phyloP scores from a whole-genome alignment of 2,113 vertebrate species.

The Oreochromis aureus region DNA sequence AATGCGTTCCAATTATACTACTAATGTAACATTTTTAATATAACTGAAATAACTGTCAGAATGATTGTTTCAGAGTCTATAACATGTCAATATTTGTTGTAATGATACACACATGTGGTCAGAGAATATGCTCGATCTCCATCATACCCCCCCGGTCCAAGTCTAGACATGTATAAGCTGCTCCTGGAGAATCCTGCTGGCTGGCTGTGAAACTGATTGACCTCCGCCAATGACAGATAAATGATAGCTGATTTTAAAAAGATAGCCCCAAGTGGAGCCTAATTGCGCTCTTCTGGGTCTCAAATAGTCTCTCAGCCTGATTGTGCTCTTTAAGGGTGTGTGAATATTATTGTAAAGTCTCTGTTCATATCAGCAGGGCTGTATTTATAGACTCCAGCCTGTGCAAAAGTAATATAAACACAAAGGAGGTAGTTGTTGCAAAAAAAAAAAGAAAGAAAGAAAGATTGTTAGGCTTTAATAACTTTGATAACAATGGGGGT shows the following conservation, averaged over 20 bases:
- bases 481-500: rapidly evolving
- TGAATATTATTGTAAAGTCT: neutral
- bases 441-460: neutral
- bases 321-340: constrained; percentile 18
- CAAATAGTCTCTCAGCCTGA: constrained; percentile 26
- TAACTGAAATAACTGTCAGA: neutral
- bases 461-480: neutral
- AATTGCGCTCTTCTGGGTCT: constrained; percentile 5
- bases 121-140: neutral
- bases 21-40: neutral
- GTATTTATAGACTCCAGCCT: neutral
- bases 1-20: neutral
- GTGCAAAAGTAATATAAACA: neutral
- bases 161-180: constrained; percentile 52
- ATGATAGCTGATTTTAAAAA: neutral
- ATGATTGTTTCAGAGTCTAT: neutral
- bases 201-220: constrained; percentile 13
- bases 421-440: rapidly evolving
- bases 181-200: neutral
- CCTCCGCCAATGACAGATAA: constrained; percentile 8
- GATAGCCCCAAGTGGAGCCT: neutral
- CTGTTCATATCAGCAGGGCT: neutral
- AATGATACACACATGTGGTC: constrained; percentile 19
- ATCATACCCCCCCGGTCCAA: neutral
- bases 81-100: neutral